Evolutionary conservation across 1,140 invertebrate genomes (phyloP).

Genomic region (Bilobella aurantiaca): DNA sequence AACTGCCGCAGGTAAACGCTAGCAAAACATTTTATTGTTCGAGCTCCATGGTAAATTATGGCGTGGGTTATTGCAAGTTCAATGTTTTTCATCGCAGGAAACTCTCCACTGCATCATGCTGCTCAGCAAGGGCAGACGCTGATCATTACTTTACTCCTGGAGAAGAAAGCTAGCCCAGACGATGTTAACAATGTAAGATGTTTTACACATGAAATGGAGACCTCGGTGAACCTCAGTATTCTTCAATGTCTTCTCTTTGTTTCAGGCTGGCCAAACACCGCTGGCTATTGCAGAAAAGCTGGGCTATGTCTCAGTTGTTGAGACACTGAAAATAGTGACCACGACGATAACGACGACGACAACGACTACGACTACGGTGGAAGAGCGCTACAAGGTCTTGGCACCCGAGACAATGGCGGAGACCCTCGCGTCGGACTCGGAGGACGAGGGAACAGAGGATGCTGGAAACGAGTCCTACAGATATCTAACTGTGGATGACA

Average conservation of each 20-base stretch:
- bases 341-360: too few relatives aligned
- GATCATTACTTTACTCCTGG: slow-evolving; percentile 84
- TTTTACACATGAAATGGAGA: not conserved
- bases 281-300: slow-evolving; percentile 92
- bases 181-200: slow-evolving; percentile 73
- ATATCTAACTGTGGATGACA: slow-evolving; percentile 83
- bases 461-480: slow-evolving; percentile 64
- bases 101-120: slow-evolving; percentile 64
- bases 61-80: too few relatives aligned
- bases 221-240: slow-evolving; percentile 5
- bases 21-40: too few relatives aligned
- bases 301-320: slow-evolving; percentile 96
- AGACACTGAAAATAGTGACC: too few relatives aligned
- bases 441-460: slow-evolving; percentile 99
- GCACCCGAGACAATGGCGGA: slow-evolving; percentile 98
- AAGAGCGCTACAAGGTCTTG: slow-evolving; percentile 94
- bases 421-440: slow-evolving; percentile 96
- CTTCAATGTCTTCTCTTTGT: slow-evolving; percentile 16
- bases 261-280: slow-evolving; percentile 92
- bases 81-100: too few relatives aligned
- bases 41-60: too few relatives aligned
- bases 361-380: slow-evolving; percentile 58
- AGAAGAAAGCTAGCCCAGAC: slow-evolving; percentile 91
- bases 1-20: too few relatives aligned
- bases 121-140: slow-evolving; percentile 88